phyloP scores from a whole-genome alignment of 2,797 vertebrate species.

The Mus minutoides region DNA sequence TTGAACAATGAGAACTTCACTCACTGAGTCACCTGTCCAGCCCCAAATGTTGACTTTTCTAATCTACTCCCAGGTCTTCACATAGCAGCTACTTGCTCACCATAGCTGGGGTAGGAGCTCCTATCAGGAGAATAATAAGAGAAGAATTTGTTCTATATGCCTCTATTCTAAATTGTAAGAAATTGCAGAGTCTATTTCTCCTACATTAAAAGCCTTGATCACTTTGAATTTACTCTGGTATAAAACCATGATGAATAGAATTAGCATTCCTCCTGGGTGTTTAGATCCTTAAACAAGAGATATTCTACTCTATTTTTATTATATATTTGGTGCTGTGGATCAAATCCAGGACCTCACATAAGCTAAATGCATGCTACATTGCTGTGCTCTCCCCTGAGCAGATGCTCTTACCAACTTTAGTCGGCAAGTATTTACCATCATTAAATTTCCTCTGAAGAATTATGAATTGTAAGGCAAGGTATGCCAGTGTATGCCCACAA shows the following conservation, averaged over 20 bases:
- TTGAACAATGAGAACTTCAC: background rate
- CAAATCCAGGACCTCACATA: background rate
- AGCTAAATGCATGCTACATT: background rate
- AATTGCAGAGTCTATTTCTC: background rate
- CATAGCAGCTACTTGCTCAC: background rate
- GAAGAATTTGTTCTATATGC: background rate
- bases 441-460: background rate
- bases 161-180: background rate
- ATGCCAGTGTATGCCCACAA: background rate
- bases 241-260: background rate
- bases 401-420: background rate
- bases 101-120: background rate
- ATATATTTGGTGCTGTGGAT: background rate
- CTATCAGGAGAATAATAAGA: background rate
- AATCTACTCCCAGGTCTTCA: background rate
- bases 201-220: slow-evolving; percentile 27
- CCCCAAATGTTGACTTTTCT: background rate
- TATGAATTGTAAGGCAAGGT: background rate
- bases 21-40: background rate
- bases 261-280: background rate
- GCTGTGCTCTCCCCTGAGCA: background rate
- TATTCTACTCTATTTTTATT: background rate
- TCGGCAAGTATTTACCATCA: background rate
- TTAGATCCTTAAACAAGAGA: background rate
- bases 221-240: background rate